Conservation (phyloP, 2,113 vertebrate species). For the Sylvicapra grimmia region DNA sequence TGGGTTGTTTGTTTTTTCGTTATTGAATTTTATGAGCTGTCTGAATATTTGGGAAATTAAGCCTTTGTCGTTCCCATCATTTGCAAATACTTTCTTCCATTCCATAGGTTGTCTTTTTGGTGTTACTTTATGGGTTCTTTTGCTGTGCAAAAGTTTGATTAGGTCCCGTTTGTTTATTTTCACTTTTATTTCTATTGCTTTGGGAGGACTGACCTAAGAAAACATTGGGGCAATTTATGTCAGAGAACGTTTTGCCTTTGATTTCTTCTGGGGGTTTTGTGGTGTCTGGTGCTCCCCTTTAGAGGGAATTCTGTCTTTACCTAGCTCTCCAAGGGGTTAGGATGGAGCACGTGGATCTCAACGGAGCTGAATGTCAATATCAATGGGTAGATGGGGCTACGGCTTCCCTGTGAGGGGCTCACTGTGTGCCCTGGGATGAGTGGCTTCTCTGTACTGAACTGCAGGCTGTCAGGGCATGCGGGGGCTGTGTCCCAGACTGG, state of each 20-base stretch:
- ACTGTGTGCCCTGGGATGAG: neutral
- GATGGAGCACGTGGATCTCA: neutral
- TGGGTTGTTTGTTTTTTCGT: neutral
- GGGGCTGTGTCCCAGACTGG: neutral
- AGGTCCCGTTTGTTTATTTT: neutral
- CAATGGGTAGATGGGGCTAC: accelerated
- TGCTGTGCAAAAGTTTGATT: neutral
- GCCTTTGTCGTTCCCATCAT: accelerated
- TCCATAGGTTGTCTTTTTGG: neutral
- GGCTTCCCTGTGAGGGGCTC: neutral
- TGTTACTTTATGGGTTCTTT: neutral
- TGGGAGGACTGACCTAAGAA: neutral
- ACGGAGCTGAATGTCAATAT: neutral
- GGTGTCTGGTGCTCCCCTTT: neutral
- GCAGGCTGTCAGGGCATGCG: no score
- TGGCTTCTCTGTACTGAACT: neutral
- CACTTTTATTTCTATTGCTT: neutral
- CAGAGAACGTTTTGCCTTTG: neutral
- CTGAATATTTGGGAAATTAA: neutral
- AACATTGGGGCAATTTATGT: neutral
- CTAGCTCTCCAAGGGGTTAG: neutral
- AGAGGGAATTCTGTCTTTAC: neutral
- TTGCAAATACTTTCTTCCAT: neutral
- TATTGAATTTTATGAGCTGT: neutral
- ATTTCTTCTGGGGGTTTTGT: neutral